Evolutionary conservation across 2,113 vertebrate genomes (phyloP).

Genomic region (Petrocephalus microphthalmus): DNA sequence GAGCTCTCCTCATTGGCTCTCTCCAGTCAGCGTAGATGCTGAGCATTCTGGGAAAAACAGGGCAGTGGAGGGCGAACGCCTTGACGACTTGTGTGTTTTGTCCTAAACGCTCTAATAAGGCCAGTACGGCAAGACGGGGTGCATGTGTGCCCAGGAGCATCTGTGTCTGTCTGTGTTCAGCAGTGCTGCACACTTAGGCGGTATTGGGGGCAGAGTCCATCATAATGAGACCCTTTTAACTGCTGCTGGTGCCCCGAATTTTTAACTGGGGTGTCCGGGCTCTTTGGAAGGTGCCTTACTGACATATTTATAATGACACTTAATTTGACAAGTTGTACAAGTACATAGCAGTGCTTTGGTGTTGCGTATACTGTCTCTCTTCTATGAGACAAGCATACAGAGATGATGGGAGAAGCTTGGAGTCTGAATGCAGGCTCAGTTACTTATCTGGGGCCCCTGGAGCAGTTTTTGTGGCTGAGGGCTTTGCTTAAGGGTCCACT

Average conservation of each 20-base stretch:
- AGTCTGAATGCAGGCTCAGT: not conserved
- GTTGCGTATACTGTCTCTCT: not conserved
- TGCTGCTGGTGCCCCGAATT: not conserved
- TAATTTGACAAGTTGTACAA: not conserved
- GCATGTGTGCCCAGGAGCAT: too few species aligned
- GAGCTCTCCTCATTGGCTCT: not conserved
- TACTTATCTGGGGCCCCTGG: not conserved
- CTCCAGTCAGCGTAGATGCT: not conserved
- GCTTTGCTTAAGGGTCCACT: not conserved
- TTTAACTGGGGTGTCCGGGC: not conserved
- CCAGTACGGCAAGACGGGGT: not conserved
- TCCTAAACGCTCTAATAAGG: not conserved
- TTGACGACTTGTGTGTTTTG: not conserved
- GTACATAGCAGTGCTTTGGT: not conserved
- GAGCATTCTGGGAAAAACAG: not conserved
- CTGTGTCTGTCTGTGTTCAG: not conserved
- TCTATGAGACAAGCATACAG: not conserved
- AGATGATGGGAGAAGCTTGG: not conserved
- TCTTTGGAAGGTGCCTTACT: not conserved
- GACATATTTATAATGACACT: not conserved
- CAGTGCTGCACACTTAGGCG: not conserved
- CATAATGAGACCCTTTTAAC: not conserved
- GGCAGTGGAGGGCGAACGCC: not conserved
- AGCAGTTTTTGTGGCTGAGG: not conserved
- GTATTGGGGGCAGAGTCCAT: not conserved